Base-by-base conservation (phyloP, 2,113 vertebrate genomes). In the Platichthys stellatus region DNA sequence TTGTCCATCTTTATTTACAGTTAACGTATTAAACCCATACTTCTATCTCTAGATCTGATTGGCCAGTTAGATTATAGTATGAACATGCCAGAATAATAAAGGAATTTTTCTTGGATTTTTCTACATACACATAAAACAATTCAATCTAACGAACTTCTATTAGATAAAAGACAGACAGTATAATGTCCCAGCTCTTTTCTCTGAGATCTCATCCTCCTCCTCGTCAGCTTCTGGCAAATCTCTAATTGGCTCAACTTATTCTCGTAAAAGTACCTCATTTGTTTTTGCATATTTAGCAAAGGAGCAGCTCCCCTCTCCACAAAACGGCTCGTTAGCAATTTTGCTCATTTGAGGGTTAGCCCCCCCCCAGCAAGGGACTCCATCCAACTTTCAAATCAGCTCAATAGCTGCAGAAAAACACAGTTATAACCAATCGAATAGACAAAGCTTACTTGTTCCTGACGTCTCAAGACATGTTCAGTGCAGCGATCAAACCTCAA, bases 271-370 rank as follows among this genome's bases (percentile, higher is more conserved):
- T 80, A 67, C 68, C 38, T 75, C 54, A 21, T 59, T 60, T 61
- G 38, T 58, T 78, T 72, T 82, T 74, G 74, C 51, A 68, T 75
- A 74, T 79, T 81, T 80, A 31, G 62, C 57, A 77, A 74, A 84
- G 83, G n/a, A 68, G 53, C 63, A 78, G 73, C 66, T 74, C 67
- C 58, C 28, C 54, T 14, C 54, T 23, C 38, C 18, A 58, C 66
- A 83, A 82, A 75, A 49, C 45, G 62, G n/a, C 69, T 80, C 21
- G 2, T 77, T 76, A 77, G 49, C 60, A 79, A 57, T 73, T 66
- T 74, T 67, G 56, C 47, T 78, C 3, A 77, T 81, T 74, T 71
- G 43, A 86, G n/a, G n/a, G n/a, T n/a, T n/a, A n/a, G n/a, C 43
- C 43, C 43, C 14, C 18, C 49, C 20, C 2, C 63, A 35, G 64